Evolutionary conservation across 92 coral and sea anemone genomes (phyloP).

Genomic region (Diadumene lineata): DNA sequence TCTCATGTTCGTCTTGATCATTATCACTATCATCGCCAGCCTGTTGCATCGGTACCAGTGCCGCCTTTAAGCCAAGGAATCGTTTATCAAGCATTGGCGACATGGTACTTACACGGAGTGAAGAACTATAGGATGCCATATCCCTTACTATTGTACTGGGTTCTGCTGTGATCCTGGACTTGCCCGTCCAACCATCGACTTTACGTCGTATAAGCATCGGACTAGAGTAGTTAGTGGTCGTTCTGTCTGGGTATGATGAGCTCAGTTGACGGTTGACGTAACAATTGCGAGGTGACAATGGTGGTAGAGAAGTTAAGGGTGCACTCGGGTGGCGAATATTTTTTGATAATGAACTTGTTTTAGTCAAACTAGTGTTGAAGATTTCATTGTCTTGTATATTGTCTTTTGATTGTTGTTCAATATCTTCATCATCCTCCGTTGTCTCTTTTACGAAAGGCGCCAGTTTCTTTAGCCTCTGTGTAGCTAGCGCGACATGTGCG

Average conservation of each 20-base stretch:
- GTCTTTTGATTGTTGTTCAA: background rate
- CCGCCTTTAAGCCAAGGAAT: conserved; percentile 29
- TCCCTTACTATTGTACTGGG: background rate
- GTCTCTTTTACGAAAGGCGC: background rate
- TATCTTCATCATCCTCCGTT: background rate
- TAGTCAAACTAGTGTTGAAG: background rate
- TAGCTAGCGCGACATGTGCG: conserved; percentile 28
- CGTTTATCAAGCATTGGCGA: conserved; percentile 37
- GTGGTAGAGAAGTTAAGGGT: background rate
- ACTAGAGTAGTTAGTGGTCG: background rate
- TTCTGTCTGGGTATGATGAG: conserved; percentile 9
- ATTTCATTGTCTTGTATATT: background rate
- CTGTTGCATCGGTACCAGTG: conserved; percentile 34
- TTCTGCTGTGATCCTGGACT: background rate
- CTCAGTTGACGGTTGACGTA: background rate
- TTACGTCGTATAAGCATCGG: conserved; percentile 17
- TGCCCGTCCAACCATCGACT: conserved; percentile 10
- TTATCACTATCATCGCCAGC: conserved; percentile 3
- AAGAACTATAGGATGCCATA: background rate
- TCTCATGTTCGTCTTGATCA: background rate
- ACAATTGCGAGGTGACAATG: background rate
- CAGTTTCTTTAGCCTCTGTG: background rate
- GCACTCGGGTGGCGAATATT: background rate
- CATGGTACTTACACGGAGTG: background rate
- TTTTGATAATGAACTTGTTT: background rate